phyloP scores from a whole-genome alignment of 2,113 vertebrate species.

The Zosterops hypoxanthus region DNA sequence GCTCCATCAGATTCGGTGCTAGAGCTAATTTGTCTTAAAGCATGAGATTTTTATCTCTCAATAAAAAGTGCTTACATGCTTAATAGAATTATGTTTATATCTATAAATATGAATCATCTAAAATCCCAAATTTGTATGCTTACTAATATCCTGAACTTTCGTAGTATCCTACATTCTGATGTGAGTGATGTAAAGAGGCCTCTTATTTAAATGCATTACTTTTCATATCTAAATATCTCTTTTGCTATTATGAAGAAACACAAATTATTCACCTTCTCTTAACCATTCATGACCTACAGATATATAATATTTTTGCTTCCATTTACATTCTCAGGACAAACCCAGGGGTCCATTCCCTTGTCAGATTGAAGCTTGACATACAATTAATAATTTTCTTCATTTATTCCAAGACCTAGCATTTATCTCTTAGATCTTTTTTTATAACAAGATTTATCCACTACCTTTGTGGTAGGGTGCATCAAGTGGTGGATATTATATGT shows the following conservation, averaged over 20 bases:
- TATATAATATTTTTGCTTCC: neutral
- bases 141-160: neutral
- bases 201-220: neutral
- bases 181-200: neutral
- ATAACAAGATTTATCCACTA: neutral
- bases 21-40: neutral
- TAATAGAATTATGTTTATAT: neutral
- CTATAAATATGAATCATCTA: neutral
- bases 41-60: neutral
- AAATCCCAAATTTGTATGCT: neutral
- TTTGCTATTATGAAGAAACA: neutral
- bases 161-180: neutral
- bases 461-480: neutral
- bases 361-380: neutral
- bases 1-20: neutral
- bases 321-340: neutral
- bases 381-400: neutral
- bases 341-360: neutral
- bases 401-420: neutral
- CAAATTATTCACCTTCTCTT: neutral
- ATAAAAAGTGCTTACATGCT: neutral
- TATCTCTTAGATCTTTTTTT: neutral
- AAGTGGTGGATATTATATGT: neutral
- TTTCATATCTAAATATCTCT: neutral
- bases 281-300: neutral